phyloP scores from a whole-genome alignment of 2,888 invertebrate genomes.

The Beris chalybata region DNA sequence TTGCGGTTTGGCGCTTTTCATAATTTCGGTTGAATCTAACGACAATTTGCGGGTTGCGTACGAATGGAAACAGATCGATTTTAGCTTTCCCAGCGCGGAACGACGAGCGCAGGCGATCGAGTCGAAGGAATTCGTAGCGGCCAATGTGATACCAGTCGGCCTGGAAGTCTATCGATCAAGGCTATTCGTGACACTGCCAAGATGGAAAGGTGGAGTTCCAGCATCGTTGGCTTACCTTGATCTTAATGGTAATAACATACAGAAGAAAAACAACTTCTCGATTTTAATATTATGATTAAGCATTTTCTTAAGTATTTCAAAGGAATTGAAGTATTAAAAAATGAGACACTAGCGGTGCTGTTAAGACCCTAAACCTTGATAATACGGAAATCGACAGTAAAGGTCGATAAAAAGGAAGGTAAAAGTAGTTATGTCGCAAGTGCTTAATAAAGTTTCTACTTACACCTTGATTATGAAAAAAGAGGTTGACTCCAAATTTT shows the following conservation, averaged over 20 bases:
- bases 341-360: too few species aligned
- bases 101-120: slow-evolving; percentile 63
- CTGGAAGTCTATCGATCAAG: slow-evolving; percentile 70
- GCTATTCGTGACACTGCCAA: slow-evolving; percentile 72
- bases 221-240: slow-evolving; percentile 74
- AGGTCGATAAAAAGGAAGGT: too few species aligned
- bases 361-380: too few species aligned
- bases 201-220: slow-evolving; percentile 75
- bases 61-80: slow-evolving; percentile 76
- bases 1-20: too few species aligned
- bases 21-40: slow-evolving; percentile 50
- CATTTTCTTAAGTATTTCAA: too few species aligned
- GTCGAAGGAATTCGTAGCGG: slow-evolving; percentile 65
- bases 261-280: background rate
- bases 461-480: too few species aligned
- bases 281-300: too few species aligned
- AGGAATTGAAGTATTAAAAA: too few species aligned
- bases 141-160: slow-evolving; percentile 74
- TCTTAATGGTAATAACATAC: slow-evolving; percentile 63
- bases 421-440: too few species aligned
- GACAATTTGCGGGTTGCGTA: slow-evolving; percentile 70
- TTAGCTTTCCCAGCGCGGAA: slow-evolving; percentile 63
- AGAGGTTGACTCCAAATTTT: too few species aligned
- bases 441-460: too few species aligned
- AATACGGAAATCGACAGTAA: too few species aligned